Evolutionary conservation across 92 coral and sea anemone genomes (phyloP).

Genomic region (Muricea muricata): DNA sequence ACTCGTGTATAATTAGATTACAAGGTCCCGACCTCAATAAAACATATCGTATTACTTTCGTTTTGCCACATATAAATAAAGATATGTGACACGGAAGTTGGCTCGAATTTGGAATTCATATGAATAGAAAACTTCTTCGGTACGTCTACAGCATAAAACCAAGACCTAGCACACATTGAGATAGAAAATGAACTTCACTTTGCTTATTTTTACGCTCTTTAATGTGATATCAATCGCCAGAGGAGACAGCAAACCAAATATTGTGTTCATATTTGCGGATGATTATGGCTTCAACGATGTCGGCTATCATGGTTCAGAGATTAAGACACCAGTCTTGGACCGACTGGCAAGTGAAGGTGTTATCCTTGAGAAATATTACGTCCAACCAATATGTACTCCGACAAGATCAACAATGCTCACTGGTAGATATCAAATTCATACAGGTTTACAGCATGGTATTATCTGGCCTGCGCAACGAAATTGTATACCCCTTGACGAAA

Average conservation of each 20-base stretch:
- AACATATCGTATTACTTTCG: neutral
- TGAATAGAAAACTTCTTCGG: neutral
- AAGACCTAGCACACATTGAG: neutral
- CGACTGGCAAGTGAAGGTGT: slow-evolving; percentile 55
- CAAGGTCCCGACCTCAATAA: too few relatives aligned
- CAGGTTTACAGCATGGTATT: slow-evolving; percentile 59
- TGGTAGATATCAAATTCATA: slow-evolving; percentile 77
- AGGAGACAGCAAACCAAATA: slow-evolving; percentile 42
- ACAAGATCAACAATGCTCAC: slow-evolving; percentile 70
- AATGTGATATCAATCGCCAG: neutral
- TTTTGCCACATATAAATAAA: neutral
- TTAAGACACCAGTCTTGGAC: slow-evolving; percentile 62
- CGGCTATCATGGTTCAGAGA: slow-evolving; percentile 56
- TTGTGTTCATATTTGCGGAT: slow-evolving; percentile 65
- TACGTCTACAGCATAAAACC: neutral
- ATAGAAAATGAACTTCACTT: neutral
- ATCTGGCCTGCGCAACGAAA: slow-evolving; percentile 61
- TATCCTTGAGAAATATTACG: slow-evolving; percentile 66
- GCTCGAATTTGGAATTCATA: neutral
- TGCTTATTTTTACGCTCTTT: neutral
- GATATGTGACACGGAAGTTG: neutral
- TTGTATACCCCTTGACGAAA: slow-evolving; percentile 48
- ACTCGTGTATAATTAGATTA: too few relatives aligned
- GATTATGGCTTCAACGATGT: slow-evolving; percentile 66
- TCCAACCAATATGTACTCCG: slow-evolving; percentile 75